Evolutionary conservation across 2,797 vertebrate genomes (phyloP).

Genomic region (Neosilurus hyrtlii): DNA sequence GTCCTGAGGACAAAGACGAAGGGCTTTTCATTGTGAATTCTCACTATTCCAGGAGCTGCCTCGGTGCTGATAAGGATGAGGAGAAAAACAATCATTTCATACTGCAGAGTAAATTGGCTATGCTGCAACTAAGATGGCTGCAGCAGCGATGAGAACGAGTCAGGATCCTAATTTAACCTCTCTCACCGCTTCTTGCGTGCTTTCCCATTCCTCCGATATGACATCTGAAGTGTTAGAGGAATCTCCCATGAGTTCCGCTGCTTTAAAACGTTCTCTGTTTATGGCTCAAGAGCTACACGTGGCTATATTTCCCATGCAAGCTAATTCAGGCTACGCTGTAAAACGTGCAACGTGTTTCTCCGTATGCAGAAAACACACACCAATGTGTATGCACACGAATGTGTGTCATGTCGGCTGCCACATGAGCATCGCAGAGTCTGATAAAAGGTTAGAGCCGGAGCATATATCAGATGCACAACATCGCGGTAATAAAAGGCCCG

Average conservation of each 20-base stretch:
- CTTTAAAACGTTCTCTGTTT: neutral
- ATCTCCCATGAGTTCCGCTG: neutral
- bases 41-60: slow-evolving; percentile 50
- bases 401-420: slow-evolving; percentile 30
- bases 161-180: slow-evolving; percentile 57
- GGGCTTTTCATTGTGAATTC: slow-evolving; percentile 55
- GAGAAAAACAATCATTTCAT: slow-evolving; percentile 63
- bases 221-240: slow-evolving; percentile 2
- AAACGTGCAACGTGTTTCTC: neutral
- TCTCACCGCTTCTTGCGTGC: slow-evolving; percentile 35
- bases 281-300: neutral
- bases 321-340: neutral
- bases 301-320: neutral
- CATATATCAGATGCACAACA: slow-evolving; percentile 74
- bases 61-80: slow-evolving; percentile 43
- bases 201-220: neutral
- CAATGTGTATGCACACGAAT: neutral
- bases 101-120: slow-evolving; percentile 60
- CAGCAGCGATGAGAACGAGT: slow-evolving; percentile 49
- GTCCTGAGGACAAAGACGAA: slow-evolving; percentile 59
- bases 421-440: slow-evolving; percentile 54
- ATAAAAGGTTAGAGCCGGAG: slow-evolving; percentile 76
- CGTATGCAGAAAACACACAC: too few relatives aligned
- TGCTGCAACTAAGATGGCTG: slow-evolving; percentile 53
- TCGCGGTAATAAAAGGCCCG: slow-evolving; percentile 76